Base-by-base conservation (phyloP, 23 tunicate genomes). In the Trididemnum clinides region DNA sequence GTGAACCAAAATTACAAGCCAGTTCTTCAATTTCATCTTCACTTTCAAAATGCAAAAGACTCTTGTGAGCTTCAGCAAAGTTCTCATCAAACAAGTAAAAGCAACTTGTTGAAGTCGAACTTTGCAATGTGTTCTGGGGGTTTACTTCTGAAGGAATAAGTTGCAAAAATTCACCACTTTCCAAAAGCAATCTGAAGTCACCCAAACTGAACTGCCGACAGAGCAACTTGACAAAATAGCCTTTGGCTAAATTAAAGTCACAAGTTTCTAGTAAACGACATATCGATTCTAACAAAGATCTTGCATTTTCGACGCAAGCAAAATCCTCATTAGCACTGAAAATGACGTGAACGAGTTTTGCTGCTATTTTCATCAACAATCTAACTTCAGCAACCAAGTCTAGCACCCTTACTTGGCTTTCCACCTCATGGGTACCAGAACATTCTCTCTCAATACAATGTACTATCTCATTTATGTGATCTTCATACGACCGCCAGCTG, bases 151-250 rank as follows among this genome's bases (percentile, higher is more conserved):
- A 5, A 7, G 80, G 80, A 35, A 73, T 22, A 5, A 73, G 22
- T 7, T 23, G 4, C 18, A 5, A 10, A 73, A 73, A 73, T 7
- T 73, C 28, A 31, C 5, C 36, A 6, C 38, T 57, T 7, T 36
- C 57, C 28, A 73, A 7, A 28, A 74, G 58, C 30, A 12, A 35
- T 20, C 30, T 21, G 28, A 50, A 78, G 28, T 50, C 2, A 2
- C 38, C 81, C 20, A 44, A 34, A 1, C 91, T 85, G 80, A 26
- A 80, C 0, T 72, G 78, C 2, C 85, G 71, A 50, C 91, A 87
- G 15, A 80, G 44, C 1, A 50, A 33, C 44, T 87, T 87, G 20
- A 81, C 64, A 62, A 87, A 66, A 64, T 50, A 87, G 6, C 2
- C 5, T 74, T 74, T 74, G 0, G 76, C 72, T 29, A 54, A 5